phyloP scores from a whole-genome alignment of 2,797 vertebrate species.

The Anguilla marmorata region DNA sequence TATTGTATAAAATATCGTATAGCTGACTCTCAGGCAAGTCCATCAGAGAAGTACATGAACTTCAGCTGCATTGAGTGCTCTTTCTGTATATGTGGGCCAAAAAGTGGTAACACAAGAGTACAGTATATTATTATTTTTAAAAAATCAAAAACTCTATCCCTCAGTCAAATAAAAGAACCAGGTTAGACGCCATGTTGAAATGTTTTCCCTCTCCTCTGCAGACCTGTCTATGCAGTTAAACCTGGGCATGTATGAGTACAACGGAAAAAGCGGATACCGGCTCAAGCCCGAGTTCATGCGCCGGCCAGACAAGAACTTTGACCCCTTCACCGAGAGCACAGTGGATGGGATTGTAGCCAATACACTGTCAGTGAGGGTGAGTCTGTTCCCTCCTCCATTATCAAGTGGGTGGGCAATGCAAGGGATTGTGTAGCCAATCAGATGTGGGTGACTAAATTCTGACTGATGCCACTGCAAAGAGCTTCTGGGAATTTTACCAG shows the following conservation, averaged over 20 bases:
- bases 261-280: conserved; percentile 86
- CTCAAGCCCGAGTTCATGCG: conserved; percentile 89
- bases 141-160: no score
- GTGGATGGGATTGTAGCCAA: conserved; percentile 88
- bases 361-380: conserved; percentile 82
- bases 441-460: not conserved
- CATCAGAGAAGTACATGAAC: not conserved
- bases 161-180: not conserved
- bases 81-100: not conserved
- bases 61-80: not conserved
- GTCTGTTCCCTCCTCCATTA: not conserved
- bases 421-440: not conserved
- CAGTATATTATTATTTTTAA: not conserved
- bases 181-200: not conserved
- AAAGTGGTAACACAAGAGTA: not conserved
- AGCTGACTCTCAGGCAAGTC: not conserved
- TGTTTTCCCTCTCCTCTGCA: conserved; percentile 45
- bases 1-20: no score
- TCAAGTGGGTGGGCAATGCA: not conserved
- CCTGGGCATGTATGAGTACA: conserved; percentile 87
- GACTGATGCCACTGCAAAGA: no score
- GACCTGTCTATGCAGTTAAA: conserved; percentile 90
- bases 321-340: conserved; percentile 84
- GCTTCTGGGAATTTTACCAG: not conserved
- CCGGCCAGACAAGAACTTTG: conserved; percentile 85